Evolutionary conservation across 2,113 vertebrate species (phyloP).

Genomic region (Tinamus guttatus): DNA sequence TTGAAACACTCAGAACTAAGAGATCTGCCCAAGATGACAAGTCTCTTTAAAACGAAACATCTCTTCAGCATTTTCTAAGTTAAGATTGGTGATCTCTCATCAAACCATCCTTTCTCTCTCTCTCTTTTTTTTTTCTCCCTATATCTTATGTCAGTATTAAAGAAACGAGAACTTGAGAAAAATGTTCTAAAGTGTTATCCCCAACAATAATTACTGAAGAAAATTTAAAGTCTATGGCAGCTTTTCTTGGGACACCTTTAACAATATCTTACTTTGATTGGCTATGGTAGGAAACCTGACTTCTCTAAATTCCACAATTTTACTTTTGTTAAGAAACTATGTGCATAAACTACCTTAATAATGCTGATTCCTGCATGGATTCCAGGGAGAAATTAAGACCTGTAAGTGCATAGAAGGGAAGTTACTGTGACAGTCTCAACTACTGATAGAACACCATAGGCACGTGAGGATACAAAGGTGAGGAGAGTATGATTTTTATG

Average conservation of each 20-base stretch:
- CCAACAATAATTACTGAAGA: background rate
- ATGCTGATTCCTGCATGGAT: background rate
- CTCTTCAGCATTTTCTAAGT: background rate
- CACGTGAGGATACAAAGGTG: background rate
- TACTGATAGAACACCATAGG: background rate
- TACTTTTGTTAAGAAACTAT: background rate
- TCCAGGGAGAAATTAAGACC: background rate
- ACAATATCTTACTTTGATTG: background rate
- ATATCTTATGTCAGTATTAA: background rate
- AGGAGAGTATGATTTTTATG: background rate
- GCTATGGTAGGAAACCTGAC: background rate
- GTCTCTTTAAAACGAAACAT: background rate
- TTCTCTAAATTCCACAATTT: background rate
- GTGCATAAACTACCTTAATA: background rate
- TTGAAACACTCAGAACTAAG: fast-evolving
- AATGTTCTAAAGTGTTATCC: background rate
- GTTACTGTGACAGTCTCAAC: background rate
- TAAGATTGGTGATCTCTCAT: background rate
- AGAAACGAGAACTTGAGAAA: background rate
- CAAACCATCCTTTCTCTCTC: background rate
- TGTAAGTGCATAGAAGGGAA: background rate
- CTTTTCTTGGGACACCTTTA: background rate
- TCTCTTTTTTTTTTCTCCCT: background rate
- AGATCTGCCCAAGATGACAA: background rate
- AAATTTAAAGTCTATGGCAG: background rate